Conservation (phyloP, 92 coral and sea anemone species). For the Bergia sp. region DNA sequence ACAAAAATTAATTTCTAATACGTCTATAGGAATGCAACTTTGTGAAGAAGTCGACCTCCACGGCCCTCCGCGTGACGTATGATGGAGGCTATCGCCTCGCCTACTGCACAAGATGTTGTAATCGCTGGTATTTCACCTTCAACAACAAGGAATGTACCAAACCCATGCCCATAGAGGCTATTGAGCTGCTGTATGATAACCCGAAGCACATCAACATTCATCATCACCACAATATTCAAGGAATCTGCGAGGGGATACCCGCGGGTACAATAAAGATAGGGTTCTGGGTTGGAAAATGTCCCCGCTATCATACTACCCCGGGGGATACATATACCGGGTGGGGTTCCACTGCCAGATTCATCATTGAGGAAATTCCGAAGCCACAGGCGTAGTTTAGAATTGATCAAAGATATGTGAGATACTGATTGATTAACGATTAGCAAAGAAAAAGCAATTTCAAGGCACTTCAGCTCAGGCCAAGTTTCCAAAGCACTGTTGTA, state of each 20-base stretch:
- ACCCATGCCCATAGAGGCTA: not conserved
- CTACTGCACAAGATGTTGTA: not conserved
- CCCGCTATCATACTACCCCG: not conserved
- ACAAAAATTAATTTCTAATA: not conserved
- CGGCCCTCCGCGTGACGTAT: not conserved
- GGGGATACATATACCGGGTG: not conserved
- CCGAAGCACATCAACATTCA: not conserved
- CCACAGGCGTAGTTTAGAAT: not conserved
- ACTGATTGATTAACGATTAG: too few species aligned
- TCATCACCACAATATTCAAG: not conserved
- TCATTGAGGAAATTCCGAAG: not conserved
- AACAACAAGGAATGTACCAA: not conserved
- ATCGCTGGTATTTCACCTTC: conserved; percentile 6
- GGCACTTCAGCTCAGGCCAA: too few species aligned
- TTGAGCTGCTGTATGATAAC: not conserved
- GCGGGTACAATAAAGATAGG: not conserved
- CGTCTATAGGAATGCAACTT: not conserved
- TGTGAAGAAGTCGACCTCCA: not conserved
- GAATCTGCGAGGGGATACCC: not conserved
- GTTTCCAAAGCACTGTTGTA: too few species aligned
- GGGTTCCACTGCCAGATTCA: not conserved
- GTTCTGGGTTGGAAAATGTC: not conserved
- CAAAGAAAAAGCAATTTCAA: too few species aligned
- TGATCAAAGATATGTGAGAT: too few species aligned
- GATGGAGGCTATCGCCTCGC: not conserved